Evolutionary conservation across 2,113 vertebrate genomes (phyloP).

Genomic region (Pomatorhinus ruficollis): DNA sequence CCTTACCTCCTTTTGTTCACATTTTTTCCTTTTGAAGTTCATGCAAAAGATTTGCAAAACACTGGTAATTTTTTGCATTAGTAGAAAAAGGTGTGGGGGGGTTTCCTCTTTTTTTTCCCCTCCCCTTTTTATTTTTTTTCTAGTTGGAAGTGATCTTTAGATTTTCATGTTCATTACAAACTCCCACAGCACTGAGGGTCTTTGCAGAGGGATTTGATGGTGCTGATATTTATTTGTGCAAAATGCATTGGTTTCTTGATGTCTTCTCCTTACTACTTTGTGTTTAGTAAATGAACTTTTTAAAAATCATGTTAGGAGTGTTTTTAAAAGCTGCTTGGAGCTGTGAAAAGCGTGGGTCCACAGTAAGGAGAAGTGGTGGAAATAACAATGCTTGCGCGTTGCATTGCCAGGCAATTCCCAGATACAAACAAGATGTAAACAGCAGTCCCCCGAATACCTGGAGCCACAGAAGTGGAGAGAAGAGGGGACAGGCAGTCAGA

Average conservation of each 20-base stretch:
- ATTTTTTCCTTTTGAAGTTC: not conserved
- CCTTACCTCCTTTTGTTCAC: not conserved
- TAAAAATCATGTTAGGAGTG: not conserved
- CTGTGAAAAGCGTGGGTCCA: not conserved
- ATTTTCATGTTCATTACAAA: not conserved
- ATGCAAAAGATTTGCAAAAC: not conserved
- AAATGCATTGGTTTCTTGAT: not conserved
- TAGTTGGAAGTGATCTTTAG: not conserved
- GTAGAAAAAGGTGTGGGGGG: not conserved
- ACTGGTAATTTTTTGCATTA: not conserved
- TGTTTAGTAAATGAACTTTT: not conserved
- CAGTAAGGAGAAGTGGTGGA: not conserved
- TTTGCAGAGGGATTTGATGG: not conserved
- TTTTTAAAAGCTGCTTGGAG: not conserved
- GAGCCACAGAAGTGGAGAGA: not conserved
- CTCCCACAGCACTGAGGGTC: not conserved
- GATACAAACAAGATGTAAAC: not conserved
- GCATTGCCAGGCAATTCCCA: not conserved
- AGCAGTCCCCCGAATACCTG: not conserved
- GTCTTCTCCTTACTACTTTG: not conserved
- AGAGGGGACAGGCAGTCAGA: not conserved
- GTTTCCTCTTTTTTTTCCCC: rapidly evolving
- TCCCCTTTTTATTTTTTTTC: not conserved
- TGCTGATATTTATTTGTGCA: not conserved
- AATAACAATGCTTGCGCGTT: not conserved